These are phyloP conservation scores for Acipenser transmontanus DNA, from an alignment of 2,797 vertebrate species.

Conservation along the genomic window DNA sequence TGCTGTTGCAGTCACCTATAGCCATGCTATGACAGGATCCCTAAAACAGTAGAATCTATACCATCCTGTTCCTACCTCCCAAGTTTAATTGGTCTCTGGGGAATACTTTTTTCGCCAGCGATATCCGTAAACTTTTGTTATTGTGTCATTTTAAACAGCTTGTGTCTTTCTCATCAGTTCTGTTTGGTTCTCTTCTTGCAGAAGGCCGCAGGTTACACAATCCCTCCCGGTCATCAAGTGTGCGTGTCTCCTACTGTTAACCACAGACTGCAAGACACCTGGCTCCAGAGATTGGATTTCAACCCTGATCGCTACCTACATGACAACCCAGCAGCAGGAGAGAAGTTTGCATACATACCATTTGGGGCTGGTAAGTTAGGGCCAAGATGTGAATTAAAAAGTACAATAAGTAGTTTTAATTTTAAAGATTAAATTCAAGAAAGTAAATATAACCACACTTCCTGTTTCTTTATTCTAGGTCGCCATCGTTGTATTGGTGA, in stretches of 20 bases:
- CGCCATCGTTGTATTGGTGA: slow-evolving; percentile 97
- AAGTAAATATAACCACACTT: too few relatives aligned
- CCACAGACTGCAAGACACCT: slow-evolving; percentile 83
- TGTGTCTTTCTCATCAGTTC: not conserved
- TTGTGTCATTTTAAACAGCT: not conserved
- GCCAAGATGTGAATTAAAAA: not conserved
- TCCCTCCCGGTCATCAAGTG: slow-evolving; percentile 91
- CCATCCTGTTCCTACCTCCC: too few relatives aligned
- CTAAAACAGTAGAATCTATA: too few relatives aligned
- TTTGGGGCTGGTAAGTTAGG: slow-evolving; percentile 84
- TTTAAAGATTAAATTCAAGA: not conserved
- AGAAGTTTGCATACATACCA: slow-evolving; percentile 89
- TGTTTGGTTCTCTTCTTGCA: slow-evolving; percentile 31
- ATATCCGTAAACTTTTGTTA: too few relatives aligned
- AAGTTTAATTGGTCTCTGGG: too few relatives aligned
- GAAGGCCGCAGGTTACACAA: slow-evolving; percentile 80
- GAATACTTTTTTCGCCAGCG: too few relatives aligned
- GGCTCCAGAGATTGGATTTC: slow-evolving; percentile 74
- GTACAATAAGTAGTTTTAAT: not conserved
- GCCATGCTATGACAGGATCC: too few relatives aligned
- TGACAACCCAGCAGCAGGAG: slow-evolving; percentile 74
- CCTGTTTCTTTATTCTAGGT: slow-evolving; percentile 49
- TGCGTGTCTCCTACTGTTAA: slow-evolving; percentile 96
- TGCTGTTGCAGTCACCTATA: too few relatives aligned
- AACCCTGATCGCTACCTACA: slow-evolving; percentile 81